phyloP scores from a whole-genome alignment of 2,113 vertebrate species.

The Vulpes ferrilata region DNA sequence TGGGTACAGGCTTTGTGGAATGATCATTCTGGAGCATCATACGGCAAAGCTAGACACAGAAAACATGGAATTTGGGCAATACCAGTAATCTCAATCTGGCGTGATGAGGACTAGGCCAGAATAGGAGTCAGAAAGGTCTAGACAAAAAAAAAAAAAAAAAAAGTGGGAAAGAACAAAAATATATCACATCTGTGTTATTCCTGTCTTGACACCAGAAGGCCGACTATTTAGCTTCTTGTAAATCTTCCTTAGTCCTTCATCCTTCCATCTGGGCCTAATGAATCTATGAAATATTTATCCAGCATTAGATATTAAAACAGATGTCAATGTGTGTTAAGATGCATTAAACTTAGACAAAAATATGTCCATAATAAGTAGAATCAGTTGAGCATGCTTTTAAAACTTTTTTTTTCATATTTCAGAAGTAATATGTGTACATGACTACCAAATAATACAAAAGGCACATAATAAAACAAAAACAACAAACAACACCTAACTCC shows the following conservation, averaged over 20 bases:
- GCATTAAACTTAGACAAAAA: neutral
- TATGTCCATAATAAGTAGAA: neutral
- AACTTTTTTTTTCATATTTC: neutral
- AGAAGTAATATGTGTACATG: neutral
- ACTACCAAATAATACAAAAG: neutral
- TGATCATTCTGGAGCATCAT: neutral
- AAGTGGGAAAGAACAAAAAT: neutral
- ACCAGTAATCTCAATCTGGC: accelerated
- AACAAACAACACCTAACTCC: neutral
- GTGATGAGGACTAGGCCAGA: neutral
- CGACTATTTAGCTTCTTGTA: neutral
- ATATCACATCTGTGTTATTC: neutral
- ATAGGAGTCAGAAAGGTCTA: neutral
- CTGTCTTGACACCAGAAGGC: neutral
- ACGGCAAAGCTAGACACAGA: neutral
- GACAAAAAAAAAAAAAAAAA: no score
- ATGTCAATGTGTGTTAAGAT: neutral
- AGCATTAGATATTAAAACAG: neutral
- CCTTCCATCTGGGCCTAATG: neutral
- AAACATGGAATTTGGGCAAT: neutral
- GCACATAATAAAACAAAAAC: neutral
- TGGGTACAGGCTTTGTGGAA: no score
- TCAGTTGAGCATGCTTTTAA: neutral
- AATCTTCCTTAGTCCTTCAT: neutral
- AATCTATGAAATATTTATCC: neutral